Evolutionary conservation across 2,888 invertebrate species (phyloP).

Genomic region (Caenorhabditis sp.): DNA sequence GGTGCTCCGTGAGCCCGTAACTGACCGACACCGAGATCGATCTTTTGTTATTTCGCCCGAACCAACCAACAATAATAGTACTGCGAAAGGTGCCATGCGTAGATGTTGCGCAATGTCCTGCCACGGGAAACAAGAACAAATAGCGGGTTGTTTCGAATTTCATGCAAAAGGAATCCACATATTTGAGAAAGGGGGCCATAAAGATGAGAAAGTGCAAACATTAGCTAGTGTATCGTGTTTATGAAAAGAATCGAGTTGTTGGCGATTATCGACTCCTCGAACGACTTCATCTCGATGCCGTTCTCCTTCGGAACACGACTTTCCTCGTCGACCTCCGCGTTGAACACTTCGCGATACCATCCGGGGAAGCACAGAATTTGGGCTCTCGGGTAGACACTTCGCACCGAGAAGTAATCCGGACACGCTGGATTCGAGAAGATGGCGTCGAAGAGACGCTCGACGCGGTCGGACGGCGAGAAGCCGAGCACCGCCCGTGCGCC

Average conservation of each 20-base stretch:
- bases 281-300: too few relatives aligned
- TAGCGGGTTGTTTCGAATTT: conserved; percentile 36
- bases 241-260: conserved; percentile 47
- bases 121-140: conserved; percentile 39
- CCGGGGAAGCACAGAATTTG: conserved; percentile 66
- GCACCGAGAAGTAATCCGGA: conserved; percentile 84
- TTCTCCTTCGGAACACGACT: not conserved
- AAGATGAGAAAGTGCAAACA: conserved; percentile 39
- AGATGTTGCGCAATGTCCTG: conserved; percentile 21
- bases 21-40: too few relatives aligned
- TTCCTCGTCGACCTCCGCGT: conserved; percentile 28
- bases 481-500: conserved; percentile 91
- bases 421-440: conserved; percentile 95
- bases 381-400: conserved; percentile 64
- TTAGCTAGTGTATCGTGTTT: conserved; percentile 57
- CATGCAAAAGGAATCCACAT: too few relatives aligned
- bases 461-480: conserved; percentile 87
- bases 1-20: not conserved
- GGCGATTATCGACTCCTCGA: conserved; percentile 15
- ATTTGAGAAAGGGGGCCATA: conserved; percentile 13
- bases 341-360: conserved; percentile 65
- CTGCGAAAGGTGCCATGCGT: conserved; percentile 13
- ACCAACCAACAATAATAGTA: too few relatives aligned
- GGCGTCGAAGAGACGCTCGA: conserved; percentile 93
- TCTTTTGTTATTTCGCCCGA: too few relatives aligned